Percentiles rank a stretch among this genome's conserved stretches.
Evolutionary conservation across 1,140 invertebrate genomes (phyloP).

Genomic region (Dendrolimus punctatus): DNA sequence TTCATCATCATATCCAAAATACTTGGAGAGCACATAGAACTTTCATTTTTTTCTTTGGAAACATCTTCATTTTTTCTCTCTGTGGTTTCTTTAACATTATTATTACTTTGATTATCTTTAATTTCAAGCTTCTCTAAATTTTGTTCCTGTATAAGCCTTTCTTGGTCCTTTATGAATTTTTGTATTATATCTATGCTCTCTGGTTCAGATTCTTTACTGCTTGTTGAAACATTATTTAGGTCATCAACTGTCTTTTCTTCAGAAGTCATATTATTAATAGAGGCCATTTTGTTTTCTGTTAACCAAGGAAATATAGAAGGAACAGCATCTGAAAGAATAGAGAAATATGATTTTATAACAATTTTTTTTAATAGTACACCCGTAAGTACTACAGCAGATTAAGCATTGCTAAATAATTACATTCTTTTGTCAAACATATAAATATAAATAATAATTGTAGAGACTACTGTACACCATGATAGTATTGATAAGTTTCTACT

Average conservation of each 20-base stretch:
- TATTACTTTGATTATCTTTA: slow-evolving; percentile 8
- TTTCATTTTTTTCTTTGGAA: neutral
- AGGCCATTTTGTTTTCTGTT: slow-evolving; percentile 9
- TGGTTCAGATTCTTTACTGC: slow-evolving; percentile 33
- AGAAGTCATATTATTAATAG: slow-evolving; percentile 4
- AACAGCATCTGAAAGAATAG: slow-evolving; percentile 35
- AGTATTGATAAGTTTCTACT: neutral
- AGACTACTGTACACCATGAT: neutral
- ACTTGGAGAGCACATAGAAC: slow-evolving; percentile 11
- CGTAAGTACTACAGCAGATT: too few relatives aligned
- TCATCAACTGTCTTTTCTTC: slow-evolving; percentile 7
- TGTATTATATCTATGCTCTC: slow-evolving; percentile 54
- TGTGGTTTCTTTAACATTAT: neutral
- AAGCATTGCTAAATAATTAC: too few relatives aligned
- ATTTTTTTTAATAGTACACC: neutral
- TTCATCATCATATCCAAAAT: slow-evolving; percentile 46
- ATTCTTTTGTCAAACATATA: too few relatives aligned
- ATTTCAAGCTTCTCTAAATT: slow-evolving; percentile 9
- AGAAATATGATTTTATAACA: slow-evolving; percentile 1
- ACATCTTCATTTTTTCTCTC: slow-evolving; percentile 6
- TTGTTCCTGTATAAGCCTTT: slow-evolving; percentile 9
- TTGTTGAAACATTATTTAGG: slow-evolving; percentile 9
- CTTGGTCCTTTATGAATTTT: slow-evolving; percentile 48
- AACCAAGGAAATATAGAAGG: slow-evolving; percentile 56
- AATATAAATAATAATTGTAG: too few relatives aligned